Base-by-base conservation (phyloP, 2,888 invertebrate genomes). In the Prionchulus punctatus region DNA sequence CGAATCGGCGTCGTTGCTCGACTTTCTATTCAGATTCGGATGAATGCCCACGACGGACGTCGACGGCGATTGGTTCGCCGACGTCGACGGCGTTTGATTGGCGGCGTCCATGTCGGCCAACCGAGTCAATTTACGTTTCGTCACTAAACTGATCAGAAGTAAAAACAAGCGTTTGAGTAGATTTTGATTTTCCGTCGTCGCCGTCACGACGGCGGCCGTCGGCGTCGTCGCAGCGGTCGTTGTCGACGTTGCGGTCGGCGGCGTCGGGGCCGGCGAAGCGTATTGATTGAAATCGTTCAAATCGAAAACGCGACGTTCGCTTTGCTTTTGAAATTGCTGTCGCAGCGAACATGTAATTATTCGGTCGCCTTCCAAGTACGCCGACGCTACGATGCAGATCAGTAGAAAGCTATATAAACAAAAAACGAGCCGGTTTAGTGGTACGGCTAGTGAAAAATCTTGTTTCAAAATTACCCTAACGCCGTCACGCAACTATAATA, bases 401-500 rank as follows among this genome's bases (percentile, higher is more conserved):
- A 70, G 57, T 51, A 67, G 66, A 61, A 70, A 70, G 43, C 69
- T 69, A 55, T 52, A 67, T 60, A 30, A 21, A 21, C 21, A 54
- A 51, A 12, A 54, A 28, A 12, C 18, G 36, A 12, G 36, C 12
- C 18, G 36, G 7, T 36, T 36, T 36, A 12, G 36, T 12, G 12
- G 36, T 18, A 36, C 18, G 7, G 36, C 7, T 36, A 12, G 36
- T 36, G 12, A 18, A 12, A 36, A 36, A 36, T 12, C 36, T n/a
- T 12, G 12, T 45, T 23, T n/a, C 23, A 12, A 45, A 63, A 64
- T 63, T 52, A 68, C 67, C 64, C 60, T 21, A 69, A 57, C 4
- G 66, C 66, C 1, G 63, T 69, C 45, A 75, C 66, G 56, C 72
- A 70, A 55, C 70, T 67, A 61, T 75, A 84, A 66, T 84, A 84